These are phyloP conservation scores for Ursus arctos DNA, from an alignment of 2,113 vertebrate genomes.

Conservation along the genomic window DNA sequence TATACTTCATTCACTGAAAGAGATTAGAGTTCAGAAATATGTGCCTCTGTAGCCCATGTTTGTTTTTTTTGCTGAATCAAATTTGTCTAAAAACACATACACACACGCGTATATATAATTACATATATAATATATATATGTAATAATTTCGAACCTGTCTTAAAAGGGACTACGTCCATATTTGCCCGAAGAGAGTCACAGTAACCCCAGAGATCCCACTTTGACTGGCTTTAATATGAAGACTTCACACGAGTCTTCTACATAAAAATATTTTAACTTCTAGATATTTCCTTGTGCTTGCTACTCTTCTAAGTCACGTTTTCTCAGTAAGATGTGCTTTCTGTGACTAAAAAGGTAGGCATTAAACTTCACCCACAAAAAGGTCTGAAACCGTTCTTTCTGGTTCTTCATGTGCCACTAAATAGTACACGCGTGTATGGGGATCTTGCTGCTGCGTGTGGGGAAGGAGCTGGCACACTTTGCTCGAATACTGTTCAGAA, in stretches of 20 bases:
- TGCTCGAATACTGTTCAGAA: constrained; percentile 66
- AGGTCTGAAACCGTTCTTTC: background rate
- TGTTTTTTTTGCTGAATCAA: background rate
- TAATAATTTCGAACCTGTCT: background rate
- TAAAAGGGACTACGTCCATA: background rate
- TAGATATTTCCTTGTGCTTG: background rate
- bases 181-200: background rate
- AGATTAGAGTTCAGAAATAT: background rate
- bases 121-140: background rate
- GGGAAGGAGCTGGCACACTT: constrained; percentile 10
- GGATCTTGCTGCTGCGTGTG: constrained; percentile 16
- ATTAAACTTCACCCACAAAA: constrained; percentile 53
- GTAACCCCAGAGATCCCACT: background rate
- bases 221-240: constrained; percentile 23
- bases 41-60: background rate
- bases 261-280: constrained; percentile 26
- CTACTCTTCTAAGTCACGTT: background rate
- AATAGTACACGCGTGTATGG: background rate
- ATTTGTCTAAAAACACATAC: background rate
- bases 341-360: constrained; percentile 2
- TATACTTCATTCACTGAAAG: background rate
- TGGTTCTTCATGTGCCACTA: background rate
- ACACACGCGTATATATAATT: background rate
- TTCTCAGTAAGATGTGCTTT: background rate
- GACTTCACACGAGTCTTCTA: background rate